These are phyloP conservation scores for Percopsis transmontana DNA, from an alignment of 2,113 vertebrate genomes.

Conservation along the genomic window DNA sequence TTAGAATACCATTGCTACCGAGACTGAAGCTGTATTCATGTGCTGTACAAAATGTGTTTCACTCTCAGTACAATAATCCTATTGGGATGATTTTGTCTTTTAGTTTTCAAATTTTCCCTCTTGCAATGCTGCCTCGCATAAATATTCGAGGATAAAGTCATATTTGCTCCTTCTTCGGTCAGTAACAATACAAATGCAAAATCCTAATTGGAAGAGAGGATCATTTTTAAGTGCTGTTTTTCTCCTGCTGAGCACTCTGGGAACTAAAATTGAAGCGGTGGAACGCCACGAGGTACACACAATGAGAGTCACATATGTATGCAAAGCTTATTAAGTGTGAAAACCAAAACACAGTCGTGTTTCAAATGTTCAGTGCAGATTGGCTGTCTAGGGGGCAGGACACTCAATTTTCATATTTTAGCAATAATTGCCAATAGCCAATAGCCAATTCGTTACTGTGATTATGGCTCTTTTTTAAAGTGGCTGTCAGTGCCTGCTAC, in stretches of 20 bases:
- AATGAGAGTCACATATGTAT: constrained; percentile 60
- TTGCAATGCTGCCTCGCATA: no score
- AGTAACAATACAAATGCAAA: not conserved
- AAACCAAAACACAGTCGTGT: constrained; percentile 66
- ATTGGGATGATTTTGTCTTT: no score
- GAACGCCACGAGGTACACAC: constrained; percentile 44
- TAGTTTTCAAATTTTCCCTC: no score
- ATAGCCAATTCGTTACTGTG: constrained; percentile 29
- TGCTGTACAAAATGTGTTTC: no score
- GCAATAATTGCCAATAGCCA: constrained; percentile 59
- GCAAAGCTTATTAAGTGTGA: constrained; percentile 74
- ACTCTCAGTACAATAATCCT: no score
- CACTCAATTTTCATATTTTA: constrained; percentile 66
- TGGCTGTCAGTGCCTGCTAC: not conserved
- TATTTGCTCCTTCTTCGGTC: no score
- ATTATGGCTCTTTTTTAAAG: not conserved
- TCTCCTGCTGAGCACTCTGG: constrained; percentile 40
- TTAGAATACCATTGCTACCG: no score
- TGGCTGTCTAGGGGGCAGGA: constrained; percentile 54
- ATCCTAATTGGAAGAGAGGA: constrained; percentile 21
- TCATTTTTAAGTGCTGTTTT: constrained; percentile 38
- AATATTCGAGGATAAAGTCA: no score
- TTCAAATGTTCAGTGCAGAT: constrained; percentile 56
- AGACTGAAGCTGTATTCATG: no score
- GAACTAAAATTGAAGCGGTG: constrained; percentile 46